These are phyloP conservation scores for Nasonia giraulti DNA, from an alignment of 1,140 invertebrate genomes.

Conservation along the genomic window DNA sequence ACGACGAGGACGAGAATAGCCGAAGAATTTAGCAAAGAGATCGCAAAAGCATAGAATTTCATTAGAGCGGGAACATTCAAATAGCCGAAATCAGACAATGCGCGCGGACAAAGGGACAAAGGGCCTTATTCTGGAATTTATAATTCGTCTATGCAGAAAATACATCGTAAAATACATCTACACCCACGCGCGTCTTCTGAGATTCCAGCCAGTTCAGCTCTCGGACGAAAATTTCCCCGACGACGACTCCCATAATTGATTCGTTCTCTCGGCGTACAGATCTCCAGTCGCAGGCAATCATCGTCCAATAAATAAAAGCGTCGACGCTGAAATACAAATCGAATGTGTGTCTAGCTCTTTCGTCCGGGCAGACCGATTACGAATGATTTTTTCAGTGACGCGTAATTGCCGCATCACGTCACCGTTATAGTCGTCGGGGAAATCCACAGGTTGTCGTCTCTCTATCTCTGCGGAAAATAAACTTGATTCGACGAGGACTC, in stretches of 20 bases:
- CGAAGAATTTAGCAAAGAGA: too few relatives aligned
- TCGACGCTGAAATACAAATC: background rate
- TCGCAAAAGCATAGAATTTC: too few relatives aligned
- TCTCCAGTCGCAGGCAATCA: background rate
- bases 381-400: background rate
- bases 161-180: too few relatives aligned
- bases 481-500: background rate
- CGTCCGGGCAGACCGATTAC: background rate
- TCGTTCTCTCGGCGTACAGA: background rate
- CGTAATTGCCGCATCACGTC: background rate
- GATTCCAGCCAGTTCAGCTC: too few relatives aligned
- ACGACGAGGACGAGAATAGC: background rate
- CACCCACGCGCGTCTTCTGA: too few relatives aligned
- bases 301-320: background rate
- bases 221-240: too few relatives aligned
- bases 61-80: too few relatives aligned
- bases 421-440: background rate
- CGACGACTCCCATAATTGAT: background rate
- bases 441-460: slow-evolving; percentile 14
- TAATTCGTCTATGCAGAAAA: too few relatives aligned
- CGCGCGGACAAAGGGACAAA: too few relatives aligned
- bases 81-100: too few relatives aligned
- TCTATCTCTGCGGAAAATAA: background rate
- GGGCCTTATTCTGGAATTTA: too few relatives aligned
- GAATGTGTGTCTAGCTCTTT: background rate